Evolutionary conservation across 1,140 invertebrate genomes (phyloP).

Genomic region (Pissodes strobi): DNA sequence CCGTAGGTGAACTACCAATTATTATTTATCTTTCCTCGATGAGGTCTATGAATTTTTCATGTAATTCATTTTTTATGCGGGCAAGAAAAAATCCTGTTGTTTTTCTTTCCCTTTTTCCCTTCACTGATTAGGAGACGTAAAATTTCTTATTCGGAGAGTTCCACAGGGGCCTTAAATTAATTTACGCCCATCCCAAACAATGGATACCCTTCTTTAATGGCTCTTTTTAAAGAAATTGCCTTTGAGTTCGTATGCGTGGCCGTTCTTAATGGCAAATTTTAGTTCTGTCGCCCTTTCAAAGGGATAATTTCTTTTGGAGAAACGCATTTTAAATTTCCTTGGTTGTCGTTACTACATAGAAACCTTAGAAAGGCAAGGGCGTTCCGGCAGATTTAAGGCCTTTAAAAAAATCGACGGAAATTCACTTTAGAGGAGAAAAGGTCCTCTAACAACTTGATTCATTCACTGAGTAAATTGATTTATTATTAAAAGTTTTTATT

Average conservation of each 20-base stretch:
- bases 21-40: conserved; percentile 33
- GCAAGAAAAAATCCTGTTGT: conserved; percentile 26
- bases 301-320: conserved; percentile 16
- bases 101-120: conserved; percentile 23
- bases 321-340: conserved; percentile 4
- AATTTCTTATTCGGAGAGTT: conserved; percentile 30
- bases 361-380: too few relatives aligned
- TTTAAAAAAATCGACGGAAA: too few relatives aligned
- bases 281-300: conserved; percentile 10
- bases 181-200: conserved; percentile 35
- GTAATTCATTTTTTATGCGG: conserved; percentile 38
- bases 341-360: not conserved
- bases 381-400: too few relatives aligned
- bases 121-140: conserved; percentile 29
- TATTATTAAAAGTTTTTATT: too few relatives aligned
- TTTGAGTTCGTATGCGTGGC: conserved; percentile 20
- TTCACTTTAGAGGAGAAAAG: too few relatives aligned
- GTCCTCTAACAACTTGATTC: too few relatives aligned
- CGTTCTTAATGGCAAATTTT: conserved; percentile 22
- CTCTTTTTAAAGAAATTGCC: conserved; percentile 31
- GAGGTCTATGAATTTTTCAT: conserved; percentile 41
- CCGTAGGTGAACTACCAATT: conserved; percentile 24
- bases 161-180: conserved; percentile 31
- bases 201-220: conserved; percentile 32
- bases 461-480: too few relatives aligned